Evolutionary conservation across 2,888 invertebrate genomes (phyloP), one percentile per base, ranked within the genome.

Genomic region (Physocephala rufipes): DNA sequence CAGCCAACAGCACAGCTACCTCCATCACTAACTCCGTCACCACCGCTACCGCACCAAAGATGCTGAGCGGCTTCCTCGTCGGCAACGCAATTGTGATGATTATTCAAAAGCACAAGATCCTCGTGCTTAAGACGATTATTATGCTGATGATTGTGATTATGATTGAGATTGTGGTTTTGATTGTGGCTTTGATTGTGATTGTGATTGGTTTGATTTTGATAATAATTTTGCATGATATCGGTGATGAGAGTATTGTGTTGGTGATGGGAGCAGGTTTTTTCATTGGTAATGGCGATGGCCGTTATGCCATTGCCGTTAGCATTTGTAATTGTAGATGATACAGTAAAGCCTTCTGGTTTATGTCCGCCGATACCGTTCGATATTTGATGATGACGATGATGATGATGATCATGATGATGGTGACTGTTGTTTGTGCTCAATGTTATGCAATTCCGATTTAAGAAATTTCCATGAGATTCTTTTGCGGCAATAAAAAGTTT

Each of bases 401-500:
- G 36, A 36, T 36, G 36, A 36, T 71, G 65, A 19, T 58, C 61
- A 36, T 36, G 36, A 36, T 71, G 65, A 19, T 58, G 65, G 16
- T 71, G 72, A 67, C 68, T 70, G 59, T 71, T 73, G 62, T 88
- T 78, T 86, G 76, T 75, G 21, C 76, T 76, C 24, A 75, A 64
- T 71, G 76, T 76, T 5, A 81, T 81, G 78, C 81, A 82, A 71
- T 82, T 84, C 43, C 83, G 79, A 70, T 84, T 84, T 65, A 84
- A 74, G 73, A 82, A 82, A 67, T 84, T 87, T 80, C 89, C 87
- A 78, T 89, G 87, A 63, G 89, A 88, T 79, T 90, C 90, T 81
- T 88, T 87, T 71, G 92, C 91, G 43, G 92, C 91, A 64, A 88
- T 86, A 63, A 92, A 89, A 71, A 92, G 90, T 81, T 90, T 90